Conservation (phyloP, 2,888 invertebrate genomes). For the Chironomus tentans region DNA sequence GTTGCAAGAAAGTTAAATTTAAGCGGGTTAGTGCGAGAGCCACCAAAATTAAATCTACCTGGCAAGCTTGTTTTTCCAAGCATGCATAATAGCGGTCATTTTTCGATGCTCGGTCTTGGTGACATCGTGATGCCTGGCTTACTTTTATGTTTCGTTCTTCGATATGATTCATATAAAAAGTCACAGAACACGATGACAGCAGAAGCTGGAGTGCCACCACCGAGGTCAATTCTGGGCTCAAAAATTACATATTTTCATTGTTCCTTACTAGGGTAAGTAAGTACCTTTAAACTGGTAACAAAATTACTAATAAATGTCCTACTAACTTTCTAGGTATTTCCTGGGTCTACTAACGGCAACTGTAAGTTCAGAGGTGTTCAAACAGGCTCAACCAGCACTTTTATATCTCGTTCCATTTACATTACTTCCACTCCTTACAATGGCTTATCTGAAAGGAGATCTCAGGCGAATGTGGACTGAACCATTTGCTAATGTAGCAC, state of each 20-base stretch:
- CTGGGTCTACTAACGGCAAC: slow-evolving; percentile 93
- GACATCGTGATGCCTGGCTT: slow-evolving; percentile 94
- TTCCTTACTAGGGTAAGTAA: slow-evolving; percentile 72
- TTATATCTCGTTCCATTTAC: slow-evolving; percentile 97
- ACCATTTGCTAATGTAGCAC: slow-evolving; percentile 74
- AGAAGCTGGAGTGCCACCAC: slow-evolving; percentile 48
- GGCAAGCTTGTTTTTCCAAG: slow-evolving; percentile 96
- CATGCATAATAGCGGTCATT: slow-evolving; percentile 91
- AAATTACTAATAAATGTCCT: too few relatives aligned
- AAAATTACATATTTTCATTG: slow-evolving; percentile 94
- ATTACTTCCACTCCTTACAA: slow-evolving; percentile 86
- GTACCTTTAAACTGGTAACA: too few relatives aligned
- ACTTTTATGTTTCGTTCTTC: slow-evolving; percentile 87
- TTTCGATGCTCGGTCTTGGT: slow-evolving; percentile 86
- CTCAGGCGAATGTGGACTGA: slow-evolving; percentile 97
- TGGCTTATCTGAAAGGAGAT: slow-evolving; percentile 98
- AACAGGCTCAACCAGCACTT: slow-evolving; percentile 95
- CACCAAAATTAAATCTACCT: slow-evolving; percentile 90
- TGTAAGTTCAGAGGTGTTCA: slow-evolving; percentile 95
- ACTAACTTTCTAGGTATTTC: slow-evolving; percentile 67
- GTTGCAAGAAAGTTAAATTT: slow-evolving; percentile 88
- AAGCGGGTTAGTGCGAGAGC: slow-evolving; percentile 81
- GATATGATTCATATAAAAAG: slow-evolving; percentile 96
- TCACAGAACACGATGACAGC: slow-evolving; percentile 42
- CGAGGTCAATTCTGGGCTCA: slow-evolving; percentile 47